Percentiles rank a stretch among this genome's conserved stretches.
phyloP scores from a whole-genome alignment of 2,113 vertebrate species.

The Cyrtonyx montezumae region DNA sequence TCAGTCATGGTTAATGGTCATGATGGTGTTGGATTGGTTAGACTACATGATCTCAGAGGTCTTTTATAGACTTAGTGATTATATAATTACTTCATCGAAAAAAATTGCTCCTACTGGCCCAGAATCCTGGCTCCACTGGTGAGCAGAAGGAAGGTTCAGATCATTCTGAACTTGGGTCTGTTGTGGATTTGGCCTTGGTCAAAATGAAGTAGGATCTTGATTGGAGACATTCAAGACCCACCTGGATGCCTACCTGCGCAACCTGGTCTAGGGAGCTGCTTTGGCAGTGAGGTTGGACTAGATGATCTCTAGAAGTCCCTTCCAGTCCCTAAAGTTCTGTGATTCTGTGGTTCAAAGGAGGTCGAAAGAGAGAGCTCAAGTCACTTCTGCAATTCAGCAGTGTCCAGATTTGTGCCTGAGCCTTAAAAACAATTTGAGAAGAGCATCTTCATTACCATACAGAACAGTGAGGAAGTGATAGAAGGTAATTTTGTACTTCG shows the following conservation, averaged over 20 bases:
- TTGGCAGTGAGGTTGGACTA: too few relatives aligned
- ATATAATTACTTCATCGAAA: neutral
- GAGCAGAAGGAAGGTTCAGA: neutral
- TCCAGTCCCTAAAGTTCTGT: too few relatives aligned
- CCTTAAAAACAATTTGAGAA: neutral
- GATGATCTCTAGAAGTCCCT: too few relatives aligned
- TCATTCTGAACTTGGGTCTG: neutral
- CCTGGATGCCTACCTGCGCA: too few relatives aligned
- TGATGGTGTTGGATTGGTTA: too few relatives aligned
- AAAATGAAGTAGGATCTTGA: neutral
- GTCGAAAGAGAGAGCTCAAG: neutral
- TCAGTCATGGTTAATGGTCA: too few relatives aligned
- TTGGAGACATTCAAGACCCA: too few relatives aligned
- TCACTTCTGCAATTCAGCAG: neutral
- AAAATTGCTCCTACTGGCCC: neutral
- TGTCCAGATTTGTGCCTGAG: neutral
- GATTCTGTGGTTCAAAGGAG: neutral
- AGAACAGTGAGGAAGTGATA: neutral
- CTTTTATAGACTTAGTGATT: too few relatives aligned
- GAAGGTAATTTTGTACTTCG: neutral
- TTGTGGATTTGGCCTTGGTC: neutral
- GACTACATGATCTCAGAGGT: too few relatives aligned
- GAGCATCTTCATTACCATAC: neutral
- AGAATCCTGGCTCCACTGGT: neutral
- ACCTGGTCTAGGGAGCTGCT: too few relatives aligned